Evolutionary conservation across 1,140 invertebrate genomes (phyloP).

Genomic region (Amphibalanus amphitrite): DNA sequence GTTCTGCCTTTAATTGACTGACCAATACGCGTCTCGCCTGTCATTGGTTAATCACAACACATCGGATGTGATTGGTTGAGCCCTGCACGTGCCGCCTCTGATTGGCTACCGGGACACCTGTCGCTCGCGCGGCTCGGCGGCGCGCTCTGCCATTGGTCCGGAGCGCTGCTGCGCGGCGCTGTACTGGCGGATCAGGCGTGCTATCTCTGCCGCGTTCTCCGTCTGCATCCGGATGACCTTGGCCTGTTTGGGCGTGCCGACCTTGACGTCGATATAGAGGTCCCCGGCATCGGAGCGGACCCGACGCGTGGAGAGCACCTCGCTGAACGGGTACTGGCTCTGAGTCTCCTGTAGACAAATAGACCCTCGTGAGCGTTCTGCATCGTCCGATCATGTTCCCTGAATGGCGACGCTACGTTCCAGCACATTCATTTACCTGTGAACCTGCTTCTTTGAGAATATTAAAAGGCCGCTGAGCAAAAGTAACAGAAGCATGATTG

Average conservation of each 20-base stretch:
- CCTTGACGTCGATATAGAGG: constrained; percentile 90
- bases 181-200: constrained; percentile 85
- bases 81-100: too few species aligned
- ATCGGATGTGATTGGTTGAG: neutral
- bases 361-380: too few species aligned
- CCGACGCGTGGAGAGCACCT: constrained; percentile 89
- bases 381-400: too few species aligned
- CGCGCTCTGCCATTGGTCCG: too few species aligned
- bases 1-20: too few species aligned
- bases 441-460: too few species aligned
- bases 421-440: too few species aligned
- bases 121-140: neutral
- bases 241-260: constrained; percentile 88
- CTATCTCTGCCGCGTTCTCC: constrained; percentile 89
- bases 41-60: neutral
- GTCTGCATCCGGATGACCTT: constrained; percentile 87
- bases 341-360: constrained; percentile 53
- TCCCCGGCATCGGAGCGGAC: constrained; percentile 78
- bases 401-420: too few species aligned
- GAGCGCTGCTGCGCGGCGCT: constrained; percentile 60
- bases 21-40: neutral
- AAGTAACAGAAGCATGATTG: too few species aligned
- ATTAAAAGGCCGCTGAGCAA: too few species aligned
- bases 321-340: constrained; percentile 76
- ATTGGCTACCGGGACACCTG: neutral